These are phyloP conservation scores for Chrysodeixis includens DNA, from an alignment of 2,888 invertebrate genomes.

Conservation along the genomic window DNA sequence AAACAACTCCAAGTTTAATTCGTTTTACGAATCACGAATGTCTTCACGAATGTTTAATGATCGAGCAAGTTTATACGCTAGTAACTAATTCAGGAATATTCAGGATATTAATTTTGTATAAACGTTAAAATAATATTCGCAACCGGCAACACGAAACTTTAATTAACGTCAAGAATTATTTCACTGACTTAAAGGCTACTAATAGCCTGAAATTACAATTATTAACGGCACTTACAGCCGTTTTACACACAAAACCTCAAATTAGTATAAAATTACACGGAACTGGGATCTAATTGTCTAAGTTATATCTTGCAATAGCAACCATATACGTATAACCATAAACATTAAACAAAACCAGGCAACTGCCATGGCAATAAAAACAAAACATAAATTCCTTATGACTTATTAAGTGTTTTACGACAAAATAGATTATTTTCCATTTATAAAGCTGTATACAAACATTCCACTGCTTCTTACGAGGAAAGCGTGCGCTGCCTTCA, in stretches of 20 bases:
- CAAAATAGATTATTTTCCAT: conserved; percentile 42
- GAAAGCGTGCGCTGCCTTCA: conserved; percentile 41
- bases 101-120: no score
- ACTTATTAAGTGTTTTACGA: conserved; percentile 53
- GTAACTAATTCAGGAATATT: no score
- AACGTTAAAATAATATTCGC: no score
- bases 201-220: neutral
- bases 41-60: no score
- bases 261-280: neutral
- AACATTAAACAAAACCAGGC: conserved; percentile 15
- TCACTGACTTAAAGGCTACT: neutral
- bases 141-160: no score
- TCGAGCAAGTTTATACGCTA: no score
- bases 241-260: neutral
- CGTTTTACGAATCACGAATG: no score
- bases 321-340: neutral
- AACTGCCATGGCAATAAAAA: conserved; percentile 35
- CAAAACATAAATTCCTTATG: conserved; percentile 35
- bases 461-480: conserved; percentile 37
- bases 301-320: conserved; percentile 2
- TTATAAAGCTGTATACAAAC: conserved; percentile 40
- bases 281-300: neutral
- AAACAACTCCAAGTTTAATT: no score
- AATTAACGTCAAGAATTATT: neutral
- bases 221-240: neutral